Evolutionary conservation across 2,113 vertebrate species (phyloP).

Genomic region (Paracanthobrama guichenoti): DNA sequence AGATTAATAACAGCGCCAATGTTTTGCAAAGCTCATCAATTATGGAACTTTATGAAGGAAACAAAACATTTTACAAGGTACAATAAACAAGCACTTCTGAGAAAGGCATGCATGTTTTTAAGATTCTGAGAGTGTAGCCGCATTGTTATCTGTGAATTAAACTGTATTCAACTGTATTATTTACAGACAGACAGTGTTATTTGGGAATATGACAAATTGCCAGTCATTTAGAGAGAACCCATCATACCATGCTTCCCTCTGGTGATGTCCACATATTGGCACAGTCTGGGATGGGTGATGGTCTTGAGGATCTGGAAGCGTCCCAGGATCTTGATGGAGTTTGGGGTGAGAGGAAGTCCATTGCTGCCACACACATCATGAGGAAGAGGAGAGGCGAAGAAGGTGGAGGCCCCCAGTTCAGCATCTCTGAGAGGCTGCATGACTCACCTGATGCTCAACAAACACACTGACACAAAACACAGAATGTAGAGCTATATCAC

Average conservation of each 20-base stretch:
- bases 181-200: background rate
- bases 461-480: background rate
- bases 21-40: background rate
- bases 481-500: background rate
- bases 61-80: background rate
- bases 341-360: constrained; percentile 95
- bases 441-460: constrained; percentile 32
- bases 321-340: constrained; percentile 98
- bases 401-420: constrained; percentile 92
- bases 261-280: constrained; percentile 95
- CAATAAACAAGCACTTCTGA: background rate
- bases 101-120: background rate
- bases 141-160: background rate
- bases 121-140: background rate
- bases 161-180: background rate
- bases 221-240: background rate
- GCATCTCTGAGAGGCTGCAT: constrained; percentile 92
- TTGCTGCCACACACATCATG: constrained; percentile 99
- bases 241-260: constrained; percentile 92
- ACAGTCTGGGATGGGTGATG: constrained; percentile 91
- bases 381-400: constrained; percentile 95
- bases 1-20: background rate
- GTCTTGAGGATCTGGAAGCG: constrained; percentile 98
- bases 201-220: background rate
- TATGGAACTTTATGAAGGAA: too few species aligned